Percentiles rank a stretch among this genome's conserved stretches.
phyloP scores from a whole-genome alignment of 2,888 invertebrate species.

The Creontiades dilutus region DNA sequence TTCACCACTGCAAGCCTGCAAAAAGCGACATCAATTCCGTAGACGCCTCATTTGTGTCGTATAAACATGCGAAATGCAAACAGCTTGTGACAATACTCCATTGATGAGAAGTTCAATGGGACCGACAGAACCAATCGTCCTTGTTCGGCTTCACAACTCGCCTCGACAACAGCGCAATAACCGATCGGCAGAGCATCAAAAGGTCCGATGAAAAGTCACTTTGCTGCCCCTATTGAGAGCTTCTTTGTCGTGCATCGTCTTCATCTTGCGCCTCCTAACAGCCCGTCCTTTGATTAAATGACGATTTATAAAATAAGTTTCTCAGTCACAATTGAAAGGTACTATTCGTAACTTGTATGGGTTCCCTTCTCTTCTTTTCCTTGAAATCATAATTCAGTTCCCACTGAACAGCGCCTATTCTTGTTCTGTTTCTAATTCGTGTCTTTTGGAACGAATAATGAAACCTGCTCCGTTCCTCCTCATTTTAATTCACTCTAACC shows the following conservation, averaged over 20 bases:
- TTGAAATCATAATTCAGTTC: no score
- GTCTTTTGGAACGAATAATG: no score
- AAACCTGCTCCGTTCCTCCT: no score
- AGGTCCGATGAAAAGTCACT: slow-evolving; percentile 4
- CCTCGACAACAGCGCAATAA: background rate
- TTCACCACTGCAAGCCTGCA: background rate
- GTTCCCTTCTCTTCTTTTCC: no score
- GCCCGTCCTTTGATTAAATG: no score
- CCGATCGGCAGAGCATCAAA: slow-evolving; percentile 8
- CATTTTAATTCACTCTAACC: no score
- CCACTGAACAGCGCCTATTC: no score
- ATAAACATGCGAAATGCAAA: slow-evolving; percentile 42
- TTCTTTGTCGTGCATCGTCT: slow-evolving; percentile 2
- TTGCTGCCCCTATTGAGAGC: background rate
- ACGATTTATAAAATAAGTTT: no score
- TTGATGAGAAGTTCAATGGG: slow-evolving; percentile 31
- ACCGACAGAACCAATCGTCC: slow-evolving; percentile 31
- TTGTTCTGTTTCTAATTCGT: no score
- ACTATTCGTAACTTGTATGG: no score
- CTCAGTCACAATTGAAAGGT: no score
- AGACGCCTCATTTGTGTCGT: background rate
- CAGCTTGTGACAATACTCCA: slow-evolving; percentile 40
- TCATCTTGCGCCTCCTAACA: background rate
- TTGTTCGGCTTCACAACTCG: slow-evolving; percentile 21
- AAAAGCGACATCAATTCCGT: background rate